Conservation (phyloP, 2,888 invertebrate genomes). For the Calameuta idolon region DNA sequence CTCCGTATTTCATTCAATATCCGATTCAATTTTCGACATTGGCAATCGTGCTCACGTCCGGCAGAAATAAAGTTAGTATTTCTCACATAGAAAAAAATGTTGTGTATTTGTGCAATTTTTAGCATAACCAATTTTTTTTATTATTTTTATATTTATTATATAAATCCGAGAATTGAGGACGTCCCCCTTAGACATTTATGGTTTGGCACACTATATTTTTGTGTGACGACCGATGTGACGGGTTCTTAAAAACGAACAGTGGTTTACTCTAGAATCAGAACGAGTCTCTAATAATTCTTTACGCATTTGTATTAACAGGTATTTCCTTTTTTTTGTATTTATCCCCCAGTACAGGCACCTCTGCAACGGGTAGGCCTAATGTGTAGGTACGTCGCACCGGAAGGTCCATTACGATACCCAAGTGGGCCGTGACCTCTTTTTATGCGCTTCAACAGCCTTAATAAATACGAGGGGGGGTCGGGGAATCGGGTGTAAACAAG, state of each 20-base stretch:
- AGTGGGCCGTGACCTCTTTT: constrained; percentile 32
- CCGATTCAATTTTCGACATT: background rate
- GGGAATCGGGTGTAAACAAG: constrained; percentile 7
- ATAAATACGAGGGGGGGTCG: constrained; percentile 28
- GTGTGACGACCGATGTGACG: too few species aligned
- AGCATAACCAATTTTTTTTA: background rate
- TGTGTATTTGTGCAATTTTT: background rate
- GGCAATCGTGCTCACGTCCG: background rate
- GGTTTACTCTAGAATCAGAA: too few species aligned
- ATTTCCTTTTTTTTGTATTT: background rate
- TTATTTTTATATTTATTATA: too few species aligned
- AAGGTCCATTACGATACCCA: constrained; percentile 34
- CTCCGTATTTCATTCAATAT: too few species aligned
- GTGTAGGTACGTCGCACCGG: constrained; percentile 8
- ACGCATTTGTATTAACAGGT: background rate
- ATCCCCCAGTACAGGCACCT: background rate
- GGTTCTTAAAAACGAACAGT: too few species aligned
- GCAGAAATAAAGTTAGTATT: background rate
- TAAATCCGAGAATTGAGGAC: too few species aligned
- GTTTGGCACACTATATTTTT: too few species aligned
- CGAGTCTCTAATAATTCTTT: too few species aligned
- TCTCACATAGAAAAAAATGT: background rate
- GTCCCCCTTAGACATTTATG: too few species aligned
- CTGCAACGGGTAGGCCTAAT: background rate
- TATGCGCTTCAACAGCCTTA: constrained; percentile 35